Evolutionary conservation across 1,140 invertebrate genomes (phyloP).

Genomic region (Sycophaga agraensis): DNA sequence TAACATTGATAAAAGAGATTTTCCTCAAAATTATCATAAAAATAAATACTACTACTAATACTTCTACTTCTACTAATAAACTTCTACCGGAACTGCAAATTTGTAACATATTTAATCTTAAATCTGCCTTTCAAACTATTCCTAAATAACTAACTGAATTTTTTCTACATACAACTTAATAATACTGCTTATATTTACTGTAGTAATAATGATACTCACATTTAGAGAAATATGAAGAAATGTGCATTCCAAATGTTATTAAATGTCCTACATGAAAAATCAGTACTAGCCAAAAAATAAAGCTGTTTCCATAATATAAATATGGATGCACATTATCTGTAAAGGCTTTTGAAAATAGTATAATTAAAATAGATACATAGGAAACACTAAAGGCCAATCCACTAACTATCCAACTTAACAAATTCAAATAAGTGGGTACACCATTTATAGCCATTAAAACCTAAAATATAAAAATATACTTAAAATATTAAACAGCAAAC

Average conservation of each 20-base stretch:
- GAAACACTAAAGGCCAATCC: conserved; percentile 44
- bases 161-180: not conserved
- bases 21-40: not conserved
- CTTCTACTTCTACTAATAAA: not conserved
- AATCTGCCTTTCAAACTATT: too few species aligned
- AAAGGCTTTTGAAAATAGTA: conserved; percentile 48
- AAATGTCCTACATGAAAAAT: conserved; percentile 45
- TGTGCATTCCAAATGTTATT: conserved; percentile 50
- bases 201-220: conserved; percentile 32
- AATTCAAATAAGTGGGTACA: conserved; percentile 45
- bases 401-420: conserved; percentile 50
- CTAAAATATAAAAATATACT: conserved; percentile 31
- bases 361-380: conserved; percentile 42
- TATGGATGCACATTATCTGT: conserved; percentile 43
- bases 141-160: not conserved
- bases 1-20: too few species aligned
- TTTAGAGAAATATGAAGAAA: conserved; percentile 50
- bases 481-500: not conserved
- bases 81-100: too few species aligned
- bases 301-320: conserved; percentile 48
- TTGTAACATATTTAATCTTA: too few species aligned
- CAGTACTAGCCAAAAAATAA: conserved; percentile 51
- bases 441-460: conserved; percentile 55
- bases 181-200: not conserved
- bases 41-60: not conserved